These are phyloP conservation scores for Dichetophora obliterata DNA, from an alignment of 2,888 invertebrate species.

Conservation along the genomic window DNA sequence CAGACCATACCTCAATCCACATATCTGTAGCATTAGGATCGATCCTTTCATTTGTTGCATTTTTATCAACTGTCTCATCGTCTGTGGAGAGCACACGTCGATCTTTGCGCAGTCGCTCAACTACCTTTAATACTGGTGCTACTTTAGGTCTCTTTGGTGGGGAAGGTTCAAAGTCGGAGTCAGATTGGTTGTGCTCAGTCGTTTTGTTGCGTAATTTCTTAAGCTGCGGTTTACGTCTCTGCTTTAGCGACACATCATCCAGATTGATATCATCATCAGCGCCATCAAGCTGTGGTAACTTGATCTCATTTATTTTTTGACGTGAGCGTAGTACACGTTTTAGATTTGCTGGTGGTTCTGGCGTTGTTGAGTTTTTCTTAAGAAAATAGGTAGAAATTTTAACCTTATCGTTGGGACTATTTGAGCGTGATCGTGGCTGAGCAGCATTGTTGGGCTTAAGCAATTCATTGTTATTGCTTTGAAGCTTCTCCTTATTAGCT, in stretches of 20 bases:
- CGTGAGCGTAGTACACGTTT: slow-evolving; percentile 56
- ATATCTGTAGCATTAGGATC: slow-evolving; percentile 72
- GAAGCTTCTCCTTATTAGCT: slow-evolving; percentile 48
- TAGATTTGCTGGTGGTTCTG: neutral
- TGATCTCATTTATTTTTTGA: slow-evolving; percentile 49
- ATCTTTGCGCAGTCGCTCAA: slow-evolving; percentile 64
- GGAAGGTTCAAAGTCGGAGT: slow-evolving; percentile 61
- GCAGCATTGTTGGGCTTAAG: neutral
- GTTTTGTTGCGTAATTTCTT: slow-evolving; percentile 53
- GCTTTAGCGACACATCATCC: slow-evolving; percentile 4
- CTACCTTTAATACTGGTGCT: slow-evolving; percentile 55
- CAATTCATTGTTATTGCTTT: neutral
- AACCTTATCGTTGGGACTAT: slow-evolving; percentile 46
- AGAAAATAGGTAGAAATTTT: slow-evolving; percentile 52
- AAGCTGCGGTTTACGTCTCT: slow-evolving; percentile 50
- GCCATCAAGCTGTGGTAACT: slow-evolving; percentile 74
- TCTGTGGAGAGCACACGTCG: slow-evolving; percentile 76
- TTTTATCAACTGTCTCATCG: slow-evolving; percentile 70
- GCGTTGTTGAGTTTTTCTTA: neutral
- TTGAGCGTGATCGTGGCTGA: slow-evolving; percentile 34
- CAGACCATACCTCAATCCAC: slow-evolving; percentile 91
- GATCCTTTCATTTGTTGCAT: slow-evolving; percentile 62
- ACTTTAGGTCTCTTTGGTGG: slow-evolving; percentile 57
- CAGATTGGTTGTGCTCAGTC: too few relatives aligned
- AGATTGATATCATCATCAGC: slow-evolving; percentile 65